Conservation (phyloP, 2,797 vertebrate species). For the Antrozous pallidus region DNA sequence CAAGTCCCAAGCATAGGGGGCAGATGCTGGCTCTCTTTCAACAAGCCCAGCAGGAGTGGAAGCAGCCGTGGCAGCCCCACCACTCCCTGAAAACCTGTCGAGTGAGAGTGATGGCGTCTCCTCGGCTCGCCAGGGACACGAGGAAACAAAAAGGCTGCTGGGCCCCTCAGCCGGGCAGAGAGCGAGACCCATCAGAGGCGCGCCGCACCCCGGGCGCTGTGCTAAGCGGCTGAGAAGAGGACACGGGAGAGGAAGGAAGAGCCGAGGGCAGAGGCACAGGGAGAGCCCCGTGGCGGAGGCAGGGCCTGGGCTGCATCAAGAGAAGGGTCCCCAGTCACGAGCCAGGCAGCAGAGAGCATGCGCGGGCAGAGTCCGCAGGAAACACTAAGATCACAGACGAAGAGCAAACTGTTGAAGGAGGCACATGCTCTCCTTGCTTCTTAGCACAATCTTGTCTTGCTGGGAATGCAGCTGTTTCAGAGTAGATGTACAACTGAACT, state of each 20-base stretch:
- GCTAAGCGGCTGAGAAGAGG: neutral
- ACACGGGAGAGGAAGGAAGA: neutral
- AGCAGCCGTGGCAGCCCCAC: neutral
- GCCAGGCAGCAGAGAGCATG: neutral
- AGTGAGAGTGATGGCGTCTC: neutral
- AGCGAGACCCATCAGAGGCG: neutral
- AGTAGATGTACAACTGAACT: neutral
- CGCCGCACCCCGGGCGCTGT: no score
- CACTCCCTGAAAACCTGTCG: neutral
- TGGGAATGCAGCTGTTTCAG: neutral
- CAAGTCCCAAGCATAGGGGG: neutral
- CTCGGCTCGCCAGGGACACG: neutral
- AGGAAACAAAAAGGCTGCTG: neutral
- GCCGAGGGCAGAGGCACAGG: neutral
- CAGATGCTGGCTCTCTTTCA: neutral
- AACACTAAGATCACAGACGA: neutral
- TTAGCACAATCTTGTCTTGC: neutral
- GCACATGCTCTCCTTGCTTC: neutral
- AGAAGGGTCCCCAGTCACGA: neutral
- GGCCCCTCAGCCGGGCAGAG: neutral
- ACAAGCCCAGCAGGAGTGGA: neutral
- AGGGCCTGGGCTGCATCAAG: neutral
- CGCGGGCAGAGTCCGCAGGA: neutral
- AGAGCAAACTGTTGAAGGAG: neutral
- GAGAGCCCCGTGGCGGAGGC: neutral